A percentile compares a stretch with the other conserved stretches of the same genome.
Evolutionary conservation across 2,888 invertebrate species (phyloP).

Genomic region (Parnassius smintheus): DNA sequence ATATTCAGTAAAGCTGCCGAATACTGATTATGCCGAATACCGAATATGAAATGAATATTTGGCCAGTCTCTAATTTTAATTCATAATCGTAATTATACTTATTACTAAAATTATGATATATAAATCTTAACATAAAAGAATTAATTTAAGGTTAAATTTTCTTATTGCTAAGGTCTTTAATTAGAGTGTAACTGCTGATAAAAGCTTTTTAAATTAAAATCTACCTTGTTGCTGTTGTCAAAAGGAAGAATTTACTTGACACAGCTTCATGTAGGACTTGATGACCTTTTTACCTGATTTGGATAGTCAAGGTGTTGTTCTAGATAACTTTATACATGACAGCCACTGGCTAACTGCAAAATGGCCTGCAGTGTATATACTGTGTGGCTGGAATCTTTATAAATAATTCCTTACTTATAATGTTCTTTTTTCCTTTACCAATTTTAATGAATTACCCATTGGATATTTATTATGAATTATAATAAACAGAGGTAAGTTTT

Average conservation of each 20-base stretch:
- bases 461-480: constrained; percentile 21
- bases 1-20: too few species aligned
- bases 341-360: constrained; percentile 4
- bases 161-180: background rate
- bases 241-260: constrained; percentile 20
- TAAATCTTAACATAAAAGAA: background rate
- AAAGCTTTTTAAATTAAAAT: background rate
- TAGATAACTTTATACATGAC: constrained; percentile 18
- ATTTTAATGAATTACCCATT: constrained; percentile 18
- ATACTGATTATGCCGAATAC: too few species aligned
- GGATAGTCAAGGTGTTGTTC: constrained; percentile 3
- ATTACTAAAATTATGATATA: too few species aligned
- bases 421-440: constrained; percentile 6
- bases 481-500: constrained; percentile 23
- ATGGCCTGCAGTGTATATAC: background rate
- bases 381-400: constrained; percentile 4
- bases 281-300: constrained; percentile 14
- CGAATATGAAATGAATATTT: too few species aligned
- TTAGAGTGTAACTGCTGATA: constrained; percentile 12
- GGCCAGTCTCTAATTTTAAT: too few species aligned
- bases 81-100: too few species aligned
- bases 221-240: constrained; percentile 1
- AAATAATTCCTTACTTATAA: constrained; percentile 1
- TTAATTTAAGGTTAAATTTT: background rate
- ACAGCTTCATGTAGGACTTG: constrained; percentile 30